A percentile compares a stretch with the other conserved stretches of the same genome.
Evolutionary conservation across 2,888 invertebrate species (phyloP).

Genomic region (Eristalis pertinax): DNA sequence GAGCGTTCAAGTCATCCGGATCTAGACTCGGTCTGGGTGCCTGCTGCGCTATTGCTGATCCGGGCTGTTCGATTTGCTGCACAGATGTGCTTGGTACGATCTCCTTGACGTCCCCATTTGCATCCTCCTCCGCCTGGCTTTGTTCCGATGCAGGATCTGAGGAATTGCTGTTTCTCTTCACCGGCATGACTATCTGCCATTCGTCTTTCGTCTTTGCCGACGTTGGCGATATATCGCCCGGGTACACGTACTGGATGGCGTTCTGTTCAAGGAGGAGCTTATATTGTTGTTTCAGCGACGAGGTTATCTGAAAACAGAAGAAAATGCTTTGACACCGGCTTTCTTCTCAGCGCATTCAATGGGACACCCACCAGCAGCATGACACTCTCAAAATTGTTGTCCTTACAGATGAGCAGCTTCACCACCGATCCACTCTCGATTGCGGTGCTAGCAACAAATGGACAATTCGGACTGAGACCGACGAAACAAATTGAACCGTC

Average conservation of each 20-base stretch:
- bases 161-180: conserved; percentile 78
- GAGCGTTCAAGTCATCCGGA: conserved; percentile 73
- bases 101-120: conserved; percentile 76
- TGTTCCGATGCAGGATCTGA: conserved; percentile 79
- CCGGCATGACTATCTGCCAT: conserved; percentile 81
- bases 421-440: conserved; percentile 80
- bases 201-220: conserved; percentile 76
- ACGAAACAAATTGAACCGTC: conserved; percentile 83
- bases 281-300: conserved; percentile 89
- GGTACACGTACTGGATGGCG: conserved; percentile 88
- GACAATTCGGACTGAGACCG: conserved; percentile 81
- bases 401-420: conserved; percentile 84
- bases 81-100: conserved; percentile 49
- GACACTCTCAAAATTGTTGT: conserved; percentile 84
- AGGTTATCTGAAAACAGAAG: conserved; percentile 85
- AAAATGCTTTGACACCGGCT: conserved; percentile 57
- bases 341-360: neutral
- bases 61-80: neutral
- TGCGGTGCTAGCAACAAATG: conserved; percentile 81
- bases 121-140: conserved; percentile 78
- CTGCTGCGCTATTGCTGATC: conserved; percentile 6
- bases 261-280: conserved; percentile 91
- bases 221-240: conserved; percentile 81
- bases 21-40: conserved; percentile 57
- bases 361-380: conserved; percentile 82